Evolutionary conservation across 2,888 invertebrate genomes (phyloP), one percentile per base, ranked within the genome.

Genomic region (Diabrotica balteata): DNA sequence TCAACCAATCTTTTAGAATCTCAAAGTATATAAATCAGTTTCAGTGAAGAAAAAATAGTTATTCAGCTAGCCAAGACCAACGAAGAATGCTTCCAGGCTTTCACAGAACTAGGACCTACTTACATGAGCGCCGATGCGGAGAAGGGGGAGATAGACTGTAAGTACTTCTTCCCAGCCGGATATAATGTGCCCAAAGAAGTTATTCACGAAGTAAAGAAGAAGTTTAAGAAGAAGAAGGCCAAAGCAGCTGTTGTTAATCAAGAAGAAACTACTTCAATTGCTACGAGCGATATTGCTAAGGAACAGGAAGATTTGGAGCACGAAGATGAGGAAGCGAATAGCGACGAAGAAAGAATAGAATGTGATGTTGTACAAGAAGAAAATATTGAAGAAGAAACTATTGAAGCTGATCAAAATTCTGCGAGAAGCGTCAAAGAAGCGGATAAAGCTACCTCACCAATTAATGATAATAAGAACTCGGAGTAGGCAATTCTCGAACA

Each of bases 121-220:
- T 91, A 90, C 80, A 88, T 91, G 42, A 91, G 92, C 77, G 86
- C 87, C 7, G 90, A 92, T 78, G 85, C 88, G 0, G 89, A 88
- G 4, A 84, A 86, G 46, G 93, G 93, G 0, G 86, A 85, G 44
- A 84, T 85, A 58, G 92, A 93, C 76, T 89, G 90, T 64, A 83
- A 85, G 4, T 80, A 86, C 66, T 91, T 92, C 86, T 93, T 94
- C 82, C 92, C 92, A 0, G 85, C 87, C 2, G 90, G 87, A 1
- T 90, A 89, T 80, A 88, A 87, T 72, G 86, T 84, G 54, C 86
- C 86, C 0, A 87, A 88, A 59, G 85, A 83, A 53, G 81, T 82
- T 49, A 78, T 79, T 63, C 77, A 74, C 42, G 86, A 86, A 72
- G 81, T 83, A 47, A 87, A 86, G 81, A 88, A 86, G 79, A 88